Evolutionary conservation across 2,797 vertebrate genomes (phyloP).

Genomic region (Schizopygopsis pylzovi): DNA sequence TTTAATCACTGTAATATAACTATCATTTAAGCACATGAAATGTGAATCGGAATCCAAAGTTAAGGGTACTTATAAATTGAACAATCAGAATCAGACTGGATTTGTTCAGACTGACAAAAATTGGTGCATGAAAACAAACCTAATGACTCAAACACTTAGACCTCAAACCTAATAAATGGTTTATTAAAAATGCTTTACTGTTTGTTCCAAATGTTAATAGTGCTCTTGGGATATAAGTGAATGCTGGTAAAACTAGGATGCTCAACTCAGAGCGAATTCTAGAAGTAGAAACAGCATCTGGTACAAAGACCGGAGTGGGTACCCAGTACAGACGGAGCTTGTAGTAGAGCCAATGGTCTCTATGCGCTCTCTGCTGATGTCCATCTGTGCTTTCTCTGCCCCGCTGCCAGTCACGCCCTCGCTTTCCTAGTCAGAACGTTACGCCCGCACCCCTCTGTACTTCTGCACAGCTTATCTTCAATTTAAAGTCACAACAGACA

Average conservation of each 20-base stretch:
- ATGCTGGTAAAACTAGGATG: not conserved
- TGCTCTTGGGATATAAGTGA: not conserved
- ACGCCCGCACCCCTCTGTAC: constrained; percentile 9
- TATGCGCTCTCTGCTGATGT: constrained; percentile 65
- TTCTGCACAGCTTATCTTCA: constrained; percentile 14
- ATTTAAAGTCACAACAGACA: constrained; percentile 20
- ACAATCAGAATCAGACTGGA: not conserved
- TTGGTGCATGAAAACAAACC: not conserved
- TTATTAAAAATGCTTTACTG: not conserved
- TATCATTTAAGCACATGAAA: not conserved
- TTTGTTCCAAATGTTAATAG: constrained; percentile 12
- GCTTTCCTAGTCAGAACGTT: constrained; percentile 54
- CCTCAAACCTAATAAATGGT: not conserved
- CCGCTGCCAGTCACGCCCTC: constrained; percentile 65
- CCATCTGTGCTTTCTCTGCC: constrained; percentile 72
- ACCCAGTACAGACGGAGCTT: constrained; percentile 34
- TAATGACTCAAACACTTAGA: not conserved
- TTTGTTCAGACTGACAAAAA: not conserved
- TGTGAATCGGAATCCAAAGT: not conserved
- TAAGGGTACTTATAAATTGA: not conserved
- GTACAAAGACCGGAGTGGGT: constrained; percentile 14
- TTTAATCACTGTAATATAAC: too few species aligned
- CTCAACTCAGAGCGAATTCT: constrained; percentile 14
- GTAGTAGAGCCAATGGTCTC: constrained; percentile 53
- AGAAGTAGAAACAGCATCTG: constrained; percentile 46